Conservation (phyloP, 2,797 vertebrate species). For the Acrossocheilus fasciatus region DNA sequence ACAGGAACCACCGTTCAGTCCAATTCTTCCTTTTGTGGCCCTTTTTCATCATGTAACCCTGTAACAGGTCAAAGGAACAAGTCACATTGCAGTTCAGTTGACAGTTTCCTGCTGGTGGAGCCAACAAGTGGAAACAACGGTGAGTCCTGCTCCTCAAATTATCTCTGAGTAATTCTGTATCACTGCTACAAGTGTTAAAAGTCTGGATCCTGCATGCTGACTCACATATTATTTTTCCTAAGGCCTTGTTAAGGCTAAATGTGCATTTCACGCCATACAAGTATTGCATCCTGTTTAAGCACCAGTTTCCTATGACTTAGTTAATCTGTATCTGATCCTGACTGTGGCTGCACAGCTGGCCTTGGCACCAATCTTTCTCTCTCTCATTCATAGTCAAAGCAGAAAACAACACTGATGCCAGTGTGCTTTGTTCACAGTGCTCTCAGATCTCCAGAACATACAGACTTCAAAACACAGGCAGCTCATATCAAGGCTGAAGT, state of each 20-base stretch:
- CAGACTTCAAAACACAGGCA: neutral
- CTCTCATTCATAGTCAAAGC: slow-evolving; percentile 44
- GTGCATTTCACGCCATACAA: neutral
- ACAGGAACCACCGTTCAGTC: slow-evolving; percentile 97
- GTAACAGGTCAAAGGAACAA: slow-evolving; percentile 23
- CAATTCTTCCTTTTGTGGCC: slow-evolving; percentile 98
- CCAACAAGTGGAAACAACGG: neutral
- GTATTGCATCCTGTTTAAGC: neutral
- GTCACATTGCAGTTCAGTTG: slow-evolving; percentile 9
- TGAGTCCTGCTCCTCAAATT: neutral
- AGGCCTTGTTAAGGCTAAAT: neutral
- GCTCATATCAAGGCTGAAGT: neutral
- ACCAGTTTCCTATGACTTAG: slow-evolving; percentile 24
- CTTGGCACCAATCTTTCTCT: slow-evolving; percentile 45
- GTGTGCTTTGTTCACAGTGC: slow-evolving; percentile 46
- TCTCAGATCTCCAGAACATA: slow-evolving; percentile 36
- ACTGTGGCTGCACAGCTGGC: slow-evolving; percentile 53
- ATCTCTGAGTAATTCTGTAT: neutral
- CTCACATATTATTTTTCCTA: neutral
- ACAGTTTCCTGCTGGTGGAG: neutral
- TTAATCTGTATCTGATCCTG: slow-evolving; percentile 48
- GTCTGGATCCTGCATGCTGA: slow-evolving; percentile 30
- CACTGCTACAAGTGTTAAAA: neutral
- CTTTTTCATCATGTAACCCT: slow-evolving; percentile 99
- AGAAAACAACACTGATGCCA: slow-evolving; percentile 44